These are phyloP conservation scores for Streptopelia turtur DNA, from an alignment of 2,797 vertebrate species.

Conservation along the genomic window DNA sequence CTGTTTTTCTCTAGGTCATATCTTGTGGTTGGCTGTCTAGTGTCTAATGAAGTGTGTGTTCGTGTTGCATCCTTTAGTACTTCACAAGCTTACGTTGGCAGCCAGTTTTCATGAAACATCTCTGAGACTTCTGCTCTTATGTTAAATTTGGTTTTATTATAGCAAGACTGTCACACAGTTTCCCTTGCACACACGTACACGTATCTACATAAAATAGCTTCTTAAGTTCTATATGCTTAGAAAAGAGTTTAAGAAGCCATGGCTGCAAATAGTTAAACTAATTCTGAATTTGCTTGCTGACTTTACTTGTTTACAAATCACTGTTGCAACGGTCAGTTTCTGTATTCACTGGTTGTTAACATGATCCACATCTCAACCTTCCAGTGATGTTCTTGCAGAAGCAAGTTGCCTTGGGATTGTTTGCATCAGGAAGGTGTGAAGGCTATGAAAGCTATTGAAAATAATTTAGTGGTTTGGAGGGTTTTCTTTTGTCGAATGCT, in stretches of 20 bases:
- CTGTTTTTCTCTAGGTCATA: neutral
- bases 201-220: neutral
- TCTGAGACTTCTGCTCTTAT: neutral
- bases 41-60: conserved; percentile 31
- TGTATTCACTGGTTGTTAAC: neutral
- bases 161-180: neutral
- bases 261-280: neutral
- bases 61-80: neutral
- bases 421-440: neutral
- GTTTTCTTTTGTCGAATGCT: neutral
- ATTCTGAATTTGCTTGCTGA: neutral
- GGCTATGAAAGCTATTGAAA: neutral
- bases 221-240: neutral
- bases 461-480: neutral
- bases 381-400: neutral
- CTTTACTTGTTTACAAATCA: neutral
- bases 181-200: accelerated
- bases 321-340: neutral
- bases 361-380: accelerated
- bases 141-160: neutral
- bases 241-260: neutral
- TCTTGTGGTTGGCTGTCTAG: neutral
- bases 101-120: neutral
- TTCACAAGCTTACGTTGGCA: neutral
- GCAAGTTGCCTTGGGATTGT: neutral